Percentiles rank a stretch among this genome's conserved stretches.
These are phyloP conservation scores for Coreoperca whiteheadi DNA, from an alignment of 2,113 vertebrate genomes.

Conservation along the genomic window DNA sequence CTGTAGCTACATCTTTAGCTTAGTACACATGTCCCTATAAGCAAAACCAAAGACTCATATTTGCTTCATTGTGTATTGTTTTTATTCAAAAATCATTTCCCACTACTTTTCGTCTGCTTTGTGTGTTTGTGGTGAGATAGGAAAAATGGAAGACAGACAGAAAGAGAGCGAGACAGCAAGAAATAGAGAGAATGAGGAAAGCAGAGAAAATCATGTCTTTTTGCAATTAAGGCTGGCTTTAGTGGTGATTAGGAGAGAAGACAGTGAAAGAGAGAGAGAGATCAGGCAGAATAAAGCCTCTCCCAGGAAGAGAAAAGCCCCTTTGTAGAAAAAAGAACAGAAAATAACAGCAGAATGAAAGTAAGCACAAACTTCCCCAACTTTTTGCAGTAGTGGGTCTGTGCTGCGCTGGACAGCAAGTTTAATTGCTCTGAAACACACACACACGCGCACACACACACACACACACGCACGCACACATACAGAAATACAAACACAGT, in stretches of 20 bases:
- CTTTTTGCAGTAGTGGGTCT: not conserved
- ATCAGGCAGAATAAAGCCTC: constrained; percentile 67
- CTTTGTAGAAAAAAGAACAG: constrained; percentile 30
- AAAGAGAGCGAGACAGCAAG: constrained; percentile 7
- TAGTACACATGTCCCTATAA: constrained; percentile 60
- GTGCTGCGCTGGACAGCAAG: not conserved
- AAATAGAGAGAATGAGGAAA: constrained; percentile 13
- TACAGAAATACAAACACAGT: constrained; percentile 11
- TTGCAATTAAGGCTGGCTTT: constrained; percentile 74
- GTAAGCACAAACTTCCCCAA: constrained; percentile 43
- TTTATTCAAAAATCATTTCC: constrained; percentile 73
- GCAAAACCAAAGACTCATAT: constrained; percentile 71
- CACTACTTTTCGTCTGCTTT: constrained; percentile 35
- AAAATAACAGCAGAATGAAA: constrained; percentile 50
- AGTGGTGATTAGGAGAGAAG: constrained; percentile 71
- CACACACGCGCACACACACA: constrained; percentile 14
- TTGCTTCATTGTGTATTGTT: constrained; percentile 72
- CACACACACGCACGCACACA: constrained; percentile 13
- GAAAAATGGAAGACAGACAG: constrained; percentile 32
- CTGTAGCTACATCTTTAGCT: constrained; percentile 4
- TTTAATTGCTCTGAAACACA: constrained; percentile 2
- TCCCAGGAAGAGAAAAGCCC: constrained; percentile 55
- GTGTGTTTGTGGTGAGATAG: constrained; percentile 53
- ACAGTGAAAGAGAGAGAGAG: constrained; percentile 45
- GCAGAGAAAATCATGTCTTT: constrained; percentile 38